Evolutionary conservation across 1,140 invertebrate species (phyloP), one percentile per base, ranked within the genome.

Genomic region (Drosophila eugracilis): DNA sequence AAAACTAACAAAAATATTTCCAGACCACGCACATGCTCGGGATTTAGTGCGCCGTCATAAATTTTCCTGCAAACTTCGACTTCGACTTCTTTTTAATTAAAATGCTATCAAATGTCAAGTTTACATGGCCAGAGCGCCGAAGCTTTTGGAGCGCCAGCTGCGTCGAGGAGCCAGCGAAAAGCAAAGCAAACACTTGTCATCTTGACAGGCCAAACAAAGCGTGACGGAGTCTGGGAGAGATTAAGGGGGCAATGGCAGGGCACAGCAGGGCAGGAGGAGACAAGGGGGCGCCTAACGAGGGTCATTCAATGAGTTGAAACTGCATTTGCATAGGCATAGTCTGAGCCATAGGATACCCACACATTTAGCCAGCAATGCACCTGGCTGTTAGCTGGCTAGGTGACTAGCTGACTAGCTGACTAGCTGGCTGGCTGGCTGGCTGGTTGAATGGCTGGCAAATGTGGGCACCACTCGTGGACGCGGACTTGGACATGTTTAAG

Each of bases 31-130:
- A 85, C 72, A 58, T 71, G 57, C 53, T 53, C 26, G 70, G 53
- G 53, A 75, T 79, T 85, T 75, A 57, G 75, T 73, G 71, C 47
- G 44, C 36, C 65, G 66, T 80, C 53, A 85, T 86, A 85, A 81
- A 86, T 85, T 86, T 86, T 62, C 53, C 58, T 78, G 50, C 58
- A 65, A 65, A 69, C 65, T 67, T 62, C 34, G 65, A n/a, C n/a
- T 71, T 88, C 65, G 78, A 78, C 42, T 74, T 72, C 60, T 83
- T 88, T 89, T 89, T 89, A 89, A 89, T 89, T 89, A 89, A 89
- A 89, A 80, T 78, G 78, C 85, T 80, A 89, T 89, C 85, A 89
- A 89, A 89, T 89, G 85, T 89, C 85, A 89, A 89, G 85, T 89
- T 89, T 89, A 89, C 74, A 71, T 54, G 49, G 60, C 69, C 57